These are phyloP conservation scores for Prorops nasuta DNA, from an alignment of 1,140 invertebrate genomes.

Conservation along the genomic window DNA sequence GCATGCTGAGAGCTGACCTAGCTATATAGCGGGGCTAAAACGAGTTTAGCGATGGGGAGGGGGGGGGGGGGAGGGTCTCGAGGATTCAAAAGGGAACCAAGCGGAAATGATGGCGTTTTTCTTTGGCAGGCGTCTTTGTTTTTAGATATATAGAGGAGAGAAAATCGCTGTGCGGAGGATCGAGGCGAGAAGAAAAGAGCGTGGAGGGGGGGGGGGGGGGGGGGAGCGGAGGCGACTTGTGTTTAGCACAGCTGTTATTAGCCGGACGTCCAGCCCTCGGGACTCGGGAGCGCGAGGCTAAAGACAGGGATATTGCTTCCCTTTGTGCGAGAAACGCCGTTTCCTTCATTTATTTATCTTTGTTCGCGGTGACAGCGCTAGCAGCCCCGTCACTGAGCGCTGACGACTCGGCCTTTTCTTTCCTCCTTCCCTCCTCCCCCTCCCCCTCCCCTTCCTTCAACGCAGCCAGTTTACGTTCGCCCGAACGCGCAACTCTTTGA, in stretches of 20 bases:
- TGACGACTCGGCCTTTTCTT: no score
- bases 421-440: conserved; percentile 8
- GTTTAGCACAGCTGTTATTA: no score
- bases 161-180: neutral
- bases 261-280: conserved; percentile 12
- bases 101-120: no score
- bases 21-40: no score
- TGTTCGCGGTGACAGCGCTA: conserved; percentile 20
- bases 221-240: conserved; percentile 19
- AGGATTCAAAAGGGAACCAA: no score
- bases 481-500: no score
- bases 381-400: no score
- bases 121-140: no score
- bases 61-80: neutral
- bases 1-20: no score
- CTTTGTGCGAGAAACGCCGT: conserved; percentile 36
- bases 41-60: no score
- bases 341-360: conserved; percentile 50
- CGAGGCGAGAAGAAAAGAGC: conserved; percentile 2
- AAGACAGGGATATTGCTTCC: conserved; percentile 43
- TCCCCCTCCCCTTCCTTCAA: conserved; percentile 24
- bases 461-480: conserved; percentile 30
- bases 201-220: conserved; percentile 12
- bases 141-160: no score
- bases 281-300: conserved; percentile 6